Evolutionary conservation across 2,113 vertebrate genomes (phyloP).

Genomic region (Ursus arctos): DNA sequence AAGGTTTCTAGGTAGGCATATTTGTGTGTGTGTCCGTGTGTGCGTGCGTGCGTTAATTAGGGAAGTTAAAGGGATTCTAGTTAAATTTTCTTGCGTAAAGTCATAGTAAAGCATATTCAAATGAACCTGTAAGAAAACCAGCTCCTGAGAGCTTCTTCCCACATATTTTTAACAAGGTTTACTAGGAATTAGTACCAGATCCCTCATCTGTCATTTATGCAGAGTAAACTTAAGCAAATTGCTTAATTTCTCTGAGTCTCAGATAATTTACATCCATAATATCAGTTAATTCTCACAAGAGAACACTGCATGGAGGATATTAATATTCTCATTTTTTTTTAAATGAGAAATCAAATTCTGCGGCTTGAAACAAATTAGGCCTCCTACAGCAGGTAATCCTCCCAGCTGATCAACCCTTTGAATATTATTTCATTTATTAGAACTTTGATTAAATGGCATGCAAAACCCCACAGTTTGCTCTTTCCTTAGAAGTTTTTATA

Average conservation of each 20-base stretch:
- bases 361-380: neutral
- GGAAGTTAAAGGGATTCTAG: neutral
- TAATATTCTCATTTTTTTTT: constrained; percentile 32
- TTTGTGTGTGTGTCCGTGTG: neutral
- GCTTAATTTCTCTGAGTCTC: constrained; percentile 35
- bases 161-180: neutral
- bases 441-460: neutral
- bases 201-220: neutral
- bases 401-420: neutral
- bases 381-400: neutral
- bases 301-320: neutral
- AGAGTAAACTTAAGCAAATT: neutral
- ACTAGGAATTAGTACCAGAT: neutral
- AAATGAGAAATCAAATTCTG: constrained; percentile 27
- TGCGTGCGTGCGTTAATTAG: neutral
- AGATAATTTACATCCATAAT: neutral
- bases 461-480: neutral
- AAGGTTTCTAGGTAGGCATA: neutral
- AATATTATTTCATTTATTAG: neutral
- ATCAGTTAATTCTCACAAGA: constrained; percentile 30
- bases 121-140: neutral
- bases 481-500: constrained; percentile 24
- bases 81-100: neutral
- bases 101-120: neutral
- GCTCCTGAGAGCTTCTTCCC: neutral